Conservation (phyloP, 2,888 invertebrate genomes). For the Tryphoninae sp. region DNA sequence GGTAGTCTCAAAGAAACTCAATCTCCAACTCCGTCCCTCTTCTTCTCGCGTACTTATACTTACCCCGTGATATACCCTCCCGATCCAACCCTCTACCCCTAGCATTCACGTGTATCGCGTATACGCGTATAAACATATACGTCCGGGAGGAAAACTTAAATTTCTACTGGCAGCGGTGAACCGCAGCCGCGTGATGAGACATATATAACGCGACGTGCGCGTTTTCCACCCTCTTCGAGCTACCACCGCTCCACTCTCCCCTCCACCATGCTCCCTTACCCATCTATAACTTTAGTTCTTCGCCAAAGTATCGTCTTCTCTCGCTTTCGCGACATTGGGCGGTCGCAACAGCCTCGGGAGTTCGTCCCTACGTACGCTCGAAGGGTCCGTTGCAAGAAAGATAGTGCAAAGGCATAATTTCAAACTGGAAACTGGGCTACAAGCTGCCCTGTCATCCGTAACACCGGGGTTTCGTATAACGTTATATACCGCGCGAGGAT, state of each 20-base stretch:
- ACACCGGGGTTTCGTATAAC: constrained; percentile 54
- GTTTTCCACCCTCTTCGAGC: constrained; percentile 51
- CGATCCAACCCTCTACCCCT: constrained; percentile 4
- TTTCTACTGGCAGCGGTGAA: constrained; percentile 51
- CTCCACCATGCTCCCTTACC: constrained; percentile 10
- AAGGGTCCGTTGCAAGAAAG: constrained; percentile 16
- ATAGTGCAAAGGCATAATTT: constrained; percentile 58
- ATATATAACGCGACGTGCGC: constrained; percentile 48
- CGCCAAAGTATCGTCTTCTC: constrained; percentile 52
- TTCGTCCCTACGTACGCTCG: background rate
- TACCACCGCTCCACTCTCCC: background rate
- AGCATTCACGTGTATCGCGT: constrained; percentile 54
- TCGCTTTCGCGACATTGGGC: constrained; percentile 42
- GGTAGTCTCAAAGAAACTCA: constrained; percentile 61
- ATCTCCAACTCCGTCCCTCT: constrained; percentile 55
- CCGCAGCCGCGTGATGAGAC: constrained; percentile 39
- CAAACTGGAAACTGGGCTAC: constrained; percentile 64
- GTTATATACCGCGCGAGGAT: background rate
- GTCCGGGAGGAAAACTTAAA: constrained; percentile 50
- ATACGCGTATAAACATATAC: constrained; percentile 45
- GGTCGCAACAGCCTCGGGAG: constrained; percentile 9
- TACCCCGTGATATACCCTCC: background rate
- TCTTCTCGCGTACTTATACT: constrained; percentile 23
- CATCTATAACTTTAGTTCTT: constrained; percentile 56
- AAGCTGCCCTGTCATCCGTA: constrained; percentile 60